Conservation (phyloP, 2,113 vertebrate genomes). For the Opisthocomus hoazin region DNA sequence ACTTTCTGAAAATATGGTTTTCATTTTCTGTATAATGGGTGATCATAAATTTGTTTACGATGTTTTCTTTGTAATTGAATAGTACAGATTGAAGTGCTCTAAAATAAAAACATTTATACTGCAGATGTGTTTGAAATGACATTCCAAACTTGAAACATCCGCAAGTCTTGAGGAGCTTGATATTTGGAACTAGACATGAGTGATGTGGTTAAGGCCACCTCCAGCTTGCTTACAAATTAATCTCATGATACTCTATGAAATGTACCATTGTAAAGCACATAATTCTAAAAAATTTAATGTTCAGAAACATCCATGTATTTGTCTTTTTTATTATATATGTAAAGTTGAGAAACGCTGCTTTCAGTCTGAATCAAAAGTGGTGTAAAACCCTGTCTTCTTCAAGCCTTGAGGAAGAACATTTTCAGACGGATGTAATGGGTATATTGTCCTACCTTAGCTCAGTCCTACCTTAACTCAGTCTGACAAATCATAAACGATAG, state of each 20-base stretch:
- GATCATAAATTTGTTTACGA: constrained; percentile 30
- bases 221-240: not conserved
- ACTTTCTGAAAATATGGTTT: constrained; percentile 33
- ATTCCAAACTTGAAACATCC: constrained; percentile 17
- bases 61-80: constrained; percentile 48
- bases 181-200: not conserved
- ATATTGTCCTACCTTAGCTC: not conserved
- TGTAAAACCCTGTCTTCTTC: not conserved
- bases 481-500: not conserved
- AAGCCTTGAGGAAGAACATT: not conserved
- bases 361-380: not conserved
- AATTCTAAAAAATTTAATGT: not conserved
- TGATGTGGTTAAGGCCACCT: not conserved
- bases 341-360: not conserved
- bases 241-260: not conserved
- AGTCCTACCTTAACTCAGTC: not conserved
- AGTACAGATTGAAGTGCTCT: constrained; percentile 34
- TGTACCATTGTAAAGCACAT: not conserved
- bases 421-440: not conserved
- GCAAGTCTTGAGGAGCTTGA: not conserved
- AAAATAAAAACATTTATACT: constrained; percentile 10
- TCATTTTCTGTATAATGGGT: constrained; percentile 32
- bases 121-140: constrained; percentile 27
- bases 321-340: not conserved
- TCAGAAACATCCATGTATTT: not conserved